These are phyloP conservation scores for Oncorhynchus tshawytscha DNA, from an alignment of 2,113 vertebrate species.

Conservation along the genomic window DNA sequence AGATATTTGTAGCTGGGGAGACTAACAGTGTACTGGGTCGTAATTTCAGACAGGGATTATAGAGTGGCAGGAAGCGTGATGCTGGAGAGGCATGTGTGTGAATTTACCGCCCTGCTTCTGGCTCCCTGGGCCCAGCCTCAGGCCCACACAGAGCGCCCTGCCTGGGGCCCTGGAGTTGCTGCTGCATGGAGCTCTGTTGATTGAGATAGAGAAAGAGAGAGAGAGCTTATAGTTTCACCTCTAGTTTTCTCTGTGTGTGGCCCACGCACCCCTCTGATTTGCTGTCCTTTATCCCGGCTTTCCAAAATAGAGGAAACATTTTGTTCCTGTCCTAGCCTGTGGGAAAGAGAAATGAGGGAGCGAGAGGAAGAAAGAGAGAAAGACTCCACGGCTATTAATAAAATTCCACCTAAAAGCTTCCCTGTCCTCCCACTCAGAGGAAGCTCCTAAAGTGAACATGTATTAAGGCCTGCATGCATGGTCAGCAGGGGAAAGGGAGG, in stretches of 20 bases:
- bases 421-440: constrained; percentile 69
- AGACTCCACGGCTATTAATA: constrained; percentile 71
- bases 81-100: constrained; percentile 46
- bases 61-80: constrained; percentile 49
- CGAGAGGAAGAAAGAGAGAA: constrained; percentile 19
- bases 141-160: constrained; percentile 57
- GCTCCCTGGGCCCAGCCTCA: constrained; percentile 26
- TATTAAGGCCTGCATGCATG: constrained; percentile 31
- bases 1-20: constrained; percentile 49
- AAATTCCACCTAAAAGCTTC: constrained; percentile 59
- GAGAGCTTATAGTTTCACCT: background rate
- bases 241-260: constrained; percentile 60
- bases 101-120: constrained; percentile 52
- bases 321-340: constrained; percentile 75
- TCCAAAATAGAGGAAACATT: background rate
- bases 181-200: constrained; percentile 31
- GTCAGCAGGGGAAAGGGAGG: too few species aligned
- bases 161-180: constrained; percentile 1
- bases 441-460: constrained; percentile 79
- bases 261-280: constrained; percentile 43
- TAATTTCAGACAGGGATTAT: background rate
- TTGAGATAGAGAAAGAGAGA: background rate
- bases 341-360: constrained; percentile 67
- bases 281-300: constrained; percentile 17
- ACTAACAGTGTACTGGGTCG: background rate